Conservation (phyloP, 2,797 vertebrate species). For the Mus caroli region DNA sequence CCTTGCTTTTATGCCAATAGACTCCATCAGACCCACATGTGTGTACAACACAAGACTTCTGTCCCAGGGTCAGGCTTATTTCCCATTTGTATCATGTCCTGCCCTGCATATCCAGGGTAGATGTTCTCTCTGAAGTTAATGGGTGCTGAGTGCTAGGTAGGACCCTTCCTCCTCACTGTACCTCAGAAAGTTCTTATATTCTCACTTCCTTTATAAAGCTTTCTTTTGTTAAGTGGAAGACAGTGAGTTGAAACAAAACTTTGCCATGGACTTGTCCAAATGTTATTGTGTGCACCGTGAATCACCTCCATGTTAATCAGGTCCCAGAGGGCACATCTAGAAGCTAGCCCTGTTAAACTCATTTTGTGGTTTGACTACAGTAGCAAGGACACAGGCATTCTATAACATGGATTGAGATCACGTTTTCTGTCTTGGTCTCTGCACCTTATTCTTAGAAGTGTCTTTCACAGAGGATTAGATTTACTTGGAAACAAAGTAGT, state of each 20-base stretch:
- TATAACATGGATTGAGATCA: background rate
- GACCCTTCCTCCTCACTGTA: constrained; percentile 68
- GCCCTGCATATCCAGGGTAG: constrained; percentile 51
- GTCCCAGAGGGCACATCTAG: background rate
- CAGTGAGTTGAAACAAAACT: constrained; percentile 66
- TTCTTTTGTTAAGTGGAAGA: constrained; percentile 75
- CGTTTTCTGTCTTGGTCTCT: constrained; percentile 39
- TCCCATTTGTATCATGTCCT: constrained; percentile 75
- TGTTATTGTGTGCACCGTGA: constrained; percentile 9
- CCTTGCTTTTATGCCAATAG: constrained; percentile 78
- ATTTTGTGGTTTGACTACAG: background rate
- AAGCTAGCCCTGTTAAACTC: background rate
- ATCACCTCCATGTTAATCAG: constrained; percentile 37
- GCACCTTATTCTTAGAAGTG: background rate
- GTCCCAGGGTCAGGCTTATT: constrained; percentile 76
- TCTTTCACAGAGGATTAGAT: constrained; percentile 34
- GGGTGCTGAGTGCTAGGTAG: constrained; percentile 71
- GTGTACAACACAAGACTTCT: constrained; percentile 66
- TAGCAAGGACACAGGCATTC: background rate
- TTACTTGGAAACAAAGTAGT: background rate
- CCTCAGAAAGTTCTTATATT: constrained; percentile 78
- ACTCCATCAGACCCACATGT: constrained; percentile 82
- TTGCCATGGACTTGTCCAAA: constrained; percentile 62
- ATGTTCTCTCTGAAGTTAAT: constrained; percentile 79
- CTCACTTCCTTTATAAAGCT: constrained; percentile 73